phyloP scores from a whole-genome alignment of 2,888 invertebrate species.

The Ochropleura plecta region DNA sequence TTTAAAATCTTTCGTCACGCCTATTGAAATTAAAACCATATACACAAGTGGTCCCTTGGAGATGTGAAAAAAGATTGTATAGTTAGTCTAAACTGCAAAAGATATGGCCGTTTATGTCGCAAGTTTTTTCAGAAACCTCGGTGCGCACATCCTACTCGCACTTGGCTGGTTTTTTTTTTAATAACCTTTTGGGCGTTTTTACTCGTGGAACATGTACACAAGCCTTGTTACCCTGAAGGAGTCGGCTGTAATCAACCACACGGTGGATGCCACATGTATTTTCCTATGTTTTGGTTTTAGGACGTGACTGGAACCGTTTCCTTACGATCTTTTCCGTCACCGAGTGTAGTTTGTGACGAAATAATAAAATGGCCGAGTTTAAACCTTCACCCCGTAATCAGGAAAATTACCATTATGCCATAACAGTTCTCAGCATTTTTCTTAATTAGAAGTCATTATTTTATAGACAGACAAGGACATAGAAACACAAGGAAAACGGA shows the following conservation, averaged over 20 bases:
- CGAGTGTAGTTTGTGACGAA: background rate
- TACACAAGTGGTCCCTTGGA: no score
- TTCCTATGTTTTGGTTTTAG: background rate
- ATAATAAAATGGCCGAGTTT: background rate
- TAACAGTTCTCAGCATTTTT: background rate
- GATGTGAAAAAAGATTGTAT: no score
- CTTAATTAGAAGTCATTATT: slow-evolving; percentile 8
- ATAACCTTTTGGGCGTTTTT: background rate
- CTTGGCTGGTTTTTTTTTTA: background rate
- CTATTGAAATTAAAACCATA: no score
- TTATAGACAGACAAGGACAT: background rate
- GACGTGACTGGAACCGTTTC: background rate
- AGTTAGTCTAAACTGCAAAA: no score
- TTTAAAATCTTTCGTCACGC: no score
- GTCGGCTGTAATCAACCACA: background rate
- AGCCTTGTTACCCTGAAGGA: background rate
- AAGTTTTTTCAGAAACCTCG: no score
- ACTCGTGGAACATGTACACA: background rate
- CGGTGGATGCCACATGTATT: background rate
- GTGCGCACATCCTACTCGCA: no score
- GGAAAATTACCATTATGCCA: background rate
- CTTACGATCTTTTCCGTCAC: background rate
- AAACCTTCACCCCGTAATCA: background rate
- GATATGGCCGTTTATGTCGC: no score
- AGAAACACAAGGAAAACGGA: slow-evolving; percentile 2